phyloP scores from a whole-genome alignment of 1,140 invertebrate species.

The Mesaphorura yosii region DNA sequence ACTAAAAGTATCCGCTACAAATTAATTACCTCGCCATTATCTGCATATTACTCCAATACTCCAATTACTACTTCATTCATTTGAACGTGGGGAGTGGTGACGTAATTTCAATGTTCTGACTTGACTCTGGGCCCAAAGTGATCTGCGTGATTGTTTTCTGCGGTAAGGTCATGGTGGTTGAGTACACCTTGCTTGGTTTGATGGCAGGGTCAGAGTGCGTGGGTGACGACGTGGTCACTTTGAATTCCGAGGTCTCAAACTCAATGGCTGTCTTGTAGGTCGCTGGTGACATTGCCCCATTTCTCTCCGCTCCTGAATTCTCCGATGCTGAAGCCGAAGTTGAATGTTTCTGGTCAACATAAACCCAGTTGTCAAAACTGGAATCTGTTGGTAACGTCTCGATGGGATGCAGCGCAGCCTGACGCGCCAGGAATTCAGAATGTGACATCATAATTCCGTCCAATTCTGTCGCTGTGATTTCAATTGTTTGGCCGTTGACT shows the following conservation, averaged over 20 bases:
- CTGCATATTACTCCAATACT: no score
- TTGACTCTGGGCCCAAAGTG: constrained; percentile 18
- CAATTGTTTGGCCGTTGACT: constrained; percentile 19
- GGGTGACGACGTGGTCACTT: constrained; percentile 21
- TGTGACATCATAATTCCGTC: constrained; percentile 32
- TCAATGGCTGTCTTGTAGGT: constrained; percentile 28
- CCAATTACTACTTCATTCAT: no score
- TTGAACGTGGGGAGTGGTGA: not conserved
- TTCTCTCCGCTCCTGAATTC: constrained; percentile 19
- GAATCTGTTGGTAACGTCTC: not conserved
- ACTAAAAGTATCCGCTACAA: no score
- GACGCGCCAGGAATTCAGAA: constrained; percentile 23
- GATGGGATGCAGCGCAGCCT: not conserved
- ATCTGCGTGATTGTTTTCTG: constrained; percentile 32
- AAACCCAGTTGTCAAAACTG: constrained; percentile 33
- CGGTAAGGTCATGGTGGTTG: constrained; percentile 31
- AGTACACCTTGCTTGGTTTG: constrained; percentile 21
- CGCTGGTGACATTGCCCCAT: constrained; percentile 13
- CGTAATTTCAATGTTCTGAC: not conserved
- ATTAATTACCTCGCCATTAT: no score
- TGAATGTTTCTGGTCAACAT: constrained; percentile 28
- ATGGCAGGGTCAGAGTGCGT: constrained; percentile 1
- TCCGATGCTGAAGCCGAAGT: not conserved
- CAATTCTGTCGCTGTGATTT: constrained; percentile 26
- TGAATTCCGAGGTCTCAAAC: constrained; percentile 22